These are phyloP conservation scores for Hydroisotoma schaefferi DNA, from an alignment of 2,888 invertebrate species.

Conservation along the genomic window DNA sequence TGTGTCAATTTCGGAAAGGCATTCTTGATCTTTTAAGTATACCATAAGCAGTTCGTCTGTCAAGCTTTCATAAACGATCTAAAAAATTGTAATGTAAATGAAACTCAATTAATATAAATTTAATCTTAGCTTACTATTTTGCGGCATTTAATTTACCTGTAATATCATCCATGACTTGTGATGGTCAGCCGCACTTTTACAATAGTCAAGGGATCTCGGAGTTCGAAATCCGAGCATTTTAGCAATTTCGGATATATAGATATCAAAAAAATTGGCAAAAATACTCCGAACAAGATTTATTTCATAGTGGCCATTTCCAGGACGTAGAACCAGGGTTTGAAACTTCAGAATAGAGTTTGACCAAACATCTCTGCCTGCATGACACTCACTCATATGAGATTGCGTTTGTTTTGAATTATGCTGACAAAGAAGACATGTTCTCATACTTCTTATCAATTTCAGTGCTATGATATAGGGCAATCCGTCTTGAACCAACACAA, in stretches of 20 bases:
- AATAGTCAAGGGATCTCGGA: not conserved
- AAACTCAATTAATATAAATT: not conserved
- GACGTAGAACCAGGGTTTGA: not conserved
- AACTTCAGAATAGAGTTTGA: not conserved
- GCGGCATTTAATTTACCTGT: not conserved
- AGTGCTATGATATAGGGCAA: not conserved
- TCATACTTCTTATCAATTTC: not conserved
- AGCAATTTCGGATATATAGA: slow-evolving; percentile 1
- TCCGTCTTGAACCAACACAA: not conserved
- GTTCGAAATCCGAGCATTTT: slow-evolving; percentile 8
- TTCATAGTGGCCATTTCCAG: slow-evolving; percentile 11
- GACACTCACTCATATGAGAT: not conserved
- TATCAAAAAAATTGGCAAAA: not conserved
- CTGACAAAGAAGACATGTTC: not conserved
- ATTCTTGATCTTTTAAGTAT: not conserved
- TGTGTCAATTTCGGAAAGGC: not conserved
- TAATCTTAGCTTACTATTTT: not conserved
- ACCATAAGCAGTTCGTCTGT: slow-evolving; percentile 1
- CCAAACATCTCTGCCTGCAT: not conserved
- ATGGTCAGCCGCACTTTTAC: not conserved
- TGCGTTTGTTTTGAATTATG: not conserved
- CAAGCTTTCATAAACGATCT: not conserved
- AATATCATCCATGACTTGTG: slow-evolving; percentile 11
- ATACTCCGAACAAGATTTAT: slow-evolving; percentile 2
- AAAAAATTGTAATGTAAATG: not conserved